phyloP scores from a whole-genome alignment of 2,113 vertebrate species.

The Erythrocercus mccallii region DNA sequence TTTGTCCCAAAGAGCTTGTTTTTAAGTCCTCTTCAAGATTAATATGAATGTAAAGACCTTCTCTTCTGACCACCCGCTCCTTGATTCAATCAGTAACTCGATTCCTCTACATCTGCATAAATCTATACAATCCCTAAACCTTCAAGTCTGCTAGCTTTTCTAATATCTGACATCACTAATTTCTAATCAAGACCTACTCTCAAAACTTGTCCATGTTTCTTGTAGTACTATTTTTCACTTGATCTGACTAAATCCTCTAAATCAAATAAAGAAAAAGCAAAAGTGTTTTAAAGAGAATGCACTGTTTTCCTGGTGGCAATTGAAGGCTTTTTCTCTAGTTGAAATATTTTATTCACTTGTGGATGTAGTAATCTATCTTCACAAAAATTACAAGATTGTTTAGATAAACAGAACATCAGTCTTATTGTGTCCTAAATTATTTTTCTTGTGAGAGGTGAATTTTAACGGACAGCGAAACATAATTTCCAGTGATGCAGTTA shows the following conservation, averaged over 20 bases:
- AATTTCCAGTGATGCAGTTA: not conserved
- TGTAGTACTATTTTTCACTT: not conserved
- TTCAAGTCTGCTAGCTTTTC: not conserved
- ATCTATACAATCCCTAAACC: not conserved
- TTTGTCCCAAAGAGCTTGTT: not conserved
- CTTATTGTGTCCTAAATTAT: not conserved
- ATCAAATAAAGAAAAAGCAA: not conserved
- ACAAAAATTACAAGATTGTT: not conserved
- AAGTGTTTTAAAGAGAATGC: not conserved
- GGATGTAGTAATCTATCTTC: not conserved
- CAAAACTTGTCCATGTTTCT: not conserved
- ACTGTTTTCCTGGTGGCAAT: not conserved
- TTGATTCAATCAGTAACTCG: not conserved
- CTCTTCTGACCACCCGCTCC: rapidly evolving
- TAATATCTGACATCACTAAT: not conserved
- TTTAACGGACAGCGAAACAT: not conserved
- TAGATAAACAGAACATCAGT: not conserved
- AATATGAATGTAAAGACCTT: not conserved
- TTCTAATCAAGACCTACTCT: not conserved
- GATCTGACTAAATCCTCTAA: not conserved
- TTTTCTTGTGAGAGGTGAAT: not conserved
- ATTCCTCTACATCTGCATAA: not conserved
- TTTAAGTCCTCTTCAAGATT: not conserved
- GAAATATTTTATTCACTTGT: not conserved
- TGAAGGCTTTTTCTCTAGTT: not conserved